Percentiles rank a stretch among this genome's conserved stretches.
These are phyloP conservation scores for Drosophila murphyi DNA, from an alignment of 1,140 invertebrate genomes.

Conservation along the genomic window DNA sequence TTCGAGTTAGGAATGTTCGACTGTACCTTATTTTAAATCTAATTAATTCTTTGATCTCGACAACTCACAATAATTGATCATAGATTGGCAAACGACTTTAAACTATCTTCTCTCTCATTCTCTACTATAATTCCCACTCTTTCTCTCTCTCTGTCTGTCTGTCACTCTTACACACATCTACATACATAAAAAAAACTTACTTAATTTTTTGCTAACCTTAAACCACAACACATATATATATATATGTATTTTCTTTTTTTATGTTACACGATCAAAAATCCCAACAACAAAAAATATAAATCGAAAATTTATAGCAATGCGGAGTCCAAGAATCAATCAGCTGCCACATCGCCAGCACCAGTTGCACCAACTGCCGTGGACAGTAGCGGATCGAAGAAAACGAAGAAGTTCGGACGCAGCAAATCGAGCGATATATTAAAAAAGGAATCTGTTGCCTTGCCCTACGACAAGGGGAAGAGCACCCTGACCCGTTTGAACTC, in stretches of 20 bases:
- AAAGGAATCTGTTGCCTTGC: constrained; percentile 85
- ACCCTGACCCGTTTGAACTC: constrained; percentile 91
- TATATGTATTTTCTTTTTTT: constrained; percentile 82
- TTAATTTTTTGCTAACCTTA: constrained; percentile 65
- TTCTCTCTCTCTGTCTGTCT: constrained; percentile 17
- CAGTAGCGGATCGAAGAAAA: constrained; percentile 47
- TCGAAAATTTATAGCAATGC: constrained; percentile 57
- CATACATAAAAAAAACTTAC: constrained; percentile 53
- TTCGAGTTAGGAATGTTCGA: too few species aligned
- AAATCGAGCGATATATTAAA: constrained; percentile 89
- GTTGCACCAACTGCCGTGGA: constrained; percentile 33
- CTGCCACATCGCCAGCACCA: constrained; percentile 56
- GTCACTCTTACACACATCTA: constrained; percentile 42
- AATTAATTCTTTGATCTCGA: background rate
- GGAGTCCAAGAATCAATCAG: constrained; percentile 68
- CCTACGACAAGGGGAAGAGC: constrained; percentile 86
- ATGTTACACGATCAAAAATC: constrained; percentile 52
- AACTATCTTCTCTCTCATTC: constrained; percentile 11
- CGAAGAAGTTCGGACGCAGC: constrained; percentile 86
- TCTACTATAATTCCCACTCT: constrained; percentile 20
- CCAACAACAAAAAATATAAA: constrained; percentile 32
- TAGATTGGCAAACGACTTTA: constrained; percentile 55
- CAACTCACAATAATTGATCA: constrained; percentile 62
- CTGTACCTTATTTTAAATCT: too few species aligned
- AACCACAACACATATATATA: constrained; percentile 77